Conservation (phyloP, 2,888 invertebrate species). For the Theodoxus fluviatilis region DNA sequence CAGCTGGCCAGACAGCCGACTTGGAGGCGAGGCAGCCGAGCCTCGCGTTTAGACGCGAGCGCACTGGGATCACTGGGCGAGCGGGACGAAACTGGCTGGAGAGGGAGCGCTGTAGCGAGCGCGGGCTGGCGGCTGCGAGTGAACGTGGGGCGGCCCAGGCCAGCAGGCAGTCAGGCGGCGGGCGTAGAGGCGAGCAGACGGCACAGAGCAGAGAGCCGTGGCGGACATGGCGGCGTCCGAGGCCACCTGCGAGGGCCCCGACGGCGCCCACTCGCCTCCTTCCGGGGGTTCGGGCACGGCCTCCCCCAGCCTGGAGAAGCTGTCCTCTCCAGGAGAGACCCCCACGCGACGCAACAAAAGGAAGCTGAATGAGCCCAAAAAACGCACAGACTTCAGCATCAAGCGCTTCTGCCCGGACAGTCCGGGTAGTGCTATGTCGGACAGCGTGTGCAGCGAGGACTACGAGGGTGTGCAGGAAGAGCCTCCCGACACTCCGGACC, state of each 20-base stretch:
- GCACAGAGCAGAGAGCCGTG: slow-evolving; percentile 18
- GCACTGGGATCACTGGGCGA: too few relatives aligned
- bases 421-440: slow-evolving; percentile 48
- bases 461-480: slow-evolving; percentile 41
- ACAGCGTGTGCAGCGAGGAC: slow-evolving; percentile 47
- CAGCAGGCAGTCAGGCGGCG: slow-evolving; percentile 18
- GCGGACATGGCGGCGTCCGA: slow-evolving; percentile 22
- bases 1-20: slow-evolving; percentile 43
- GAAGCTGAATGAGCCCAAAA: slow-evolving; percentile 73
- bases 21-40: too few relatives aligned
- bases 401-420: slow-evolving; percentile 57
- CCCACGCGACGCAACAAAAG: slow-evolving; percentile 71
- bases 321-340: slow-evolving; percentile 30
- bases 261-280: slow-evolving; percentile 28
- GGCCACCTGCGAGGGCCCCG: slow-evolving; percentile 22
- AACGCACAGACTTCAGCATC: slow-evolving; percentile 55
- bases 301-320: slow-evolving; percentile 21
- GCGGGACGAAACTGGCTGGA: too few relatives aligned
- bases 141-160: slow-evolving; percentile 21
- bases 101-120: too few relatives aligned
- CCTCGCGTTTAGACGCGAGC: too few relatives aligned
- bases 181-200: background rate
- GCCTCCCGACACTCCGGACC: slow-evolving; percentile 37
- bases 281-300: slow-evolving; percentile 22
- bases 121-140: too few relatives aligned